phyloP scores from a whole-genome alignment of 2,797 vertebrate genomes.

The Muraenolepis orangiensis region DNA sequence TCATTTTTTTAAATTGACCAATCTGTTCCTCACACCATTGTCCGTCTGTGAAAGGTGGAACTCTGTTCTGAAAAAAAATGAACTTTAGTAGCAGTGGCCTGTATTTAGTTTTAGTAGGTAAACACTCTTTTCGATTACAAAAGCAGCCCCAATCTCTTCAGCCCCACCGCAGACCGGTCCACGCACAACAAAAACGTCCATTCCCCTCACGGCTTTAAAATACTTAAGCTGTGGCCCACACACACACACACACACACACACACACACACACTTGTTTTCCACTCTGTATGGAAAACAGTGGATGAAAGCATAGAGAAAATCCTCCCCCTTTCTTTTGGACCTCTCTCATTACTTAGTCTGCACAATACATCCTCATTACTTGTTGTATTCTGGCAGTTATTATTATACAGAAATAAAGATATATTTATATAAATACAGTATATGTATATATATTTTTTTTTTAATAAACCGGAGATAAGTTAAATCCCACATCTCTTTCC shows the following conservation, averaged over 20 bases:
- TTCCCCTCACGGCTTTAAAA: constrained; percentile 57
- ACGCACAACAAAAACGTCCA: constrained; percentile 59
- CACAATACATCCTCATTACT: constrained; percentile 70
- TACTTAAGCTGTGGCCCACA: constrained; percentile 55
- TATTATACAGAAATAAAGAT: constrained; percentile 55
- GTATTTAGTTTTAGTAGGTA: constrained; percentile 31
- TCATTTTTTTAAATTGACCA: no score
- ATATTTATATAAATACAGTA: not conserved
- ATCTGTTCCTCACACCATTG: no score
- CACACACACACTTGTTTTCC: constrained; percentile 55
- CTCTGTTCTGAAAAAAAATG: no score
- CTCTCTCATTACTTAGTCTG: constrained; percentile 57
- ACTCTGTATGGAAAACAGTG: constrained; percentile 56
- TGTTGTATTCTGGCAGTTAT: constrained; percentile 72
- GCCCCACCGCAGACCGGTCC: constrained; percentile 11
- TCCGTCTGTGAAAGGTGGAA: no score
- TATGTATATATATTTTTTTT: constrained; percentile 49
- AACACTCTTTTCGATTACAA: constrained; percentile 55
- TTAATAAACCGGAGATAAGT: constrained; percentile 76
- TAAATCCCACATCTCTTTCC: constrained; percentile 70
- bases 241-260: constrained; percentile 4
- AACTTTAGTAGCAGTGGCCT: no score
- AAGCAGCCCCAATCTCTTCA: no score
- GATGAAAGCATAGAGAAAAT: constrained; percentile 69
- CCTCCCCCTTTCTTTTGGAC: constrained; percentile 39